Base-by-base conservation (phyloP, 2,888 invertebrate genomes). In the Portevinia maculata region DNA sequence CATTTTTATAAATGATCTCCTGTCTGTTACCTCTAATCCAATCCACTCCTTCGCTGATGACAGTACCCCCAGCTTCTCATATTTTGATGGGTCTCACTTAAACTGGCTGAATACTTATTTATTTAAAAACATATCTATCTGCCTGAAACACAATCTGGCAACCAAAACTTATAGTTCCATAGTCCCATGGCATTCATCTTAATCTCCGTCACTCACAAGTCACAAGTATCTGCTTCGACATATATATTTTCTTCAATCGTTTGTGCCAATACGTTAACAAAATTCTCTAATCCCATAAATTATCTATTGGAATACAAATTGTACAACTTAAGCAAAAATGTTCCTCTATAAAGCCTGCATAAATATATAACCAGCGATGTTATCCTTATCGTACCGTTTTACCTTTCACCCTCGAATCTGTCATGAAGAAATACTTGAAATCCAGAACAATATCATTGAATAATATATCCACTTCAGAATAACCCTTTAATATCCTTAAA, bases 401-500 rank as follows among this genome's bases (percentile, higher is more conserved):
- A 44, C 24, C 2, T 13, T 13, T 24, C 13, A 24, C 30, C 17
- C 19, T 9, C 19, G 13, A 46, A 19, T 6, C 11, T 32, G 28
- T 59, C 57, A 41, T n/a, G 19, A 19, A 11, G 19, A 28, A 41
- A 59, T 44, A 41, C 21, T 28, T 15, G 6, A 39, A 15, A 15
- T 7, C 41, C 21, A 11, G 44, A 19, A 19, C 30, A 41, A 44
- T 17, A 21, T 13, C 30, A 13, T 32, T 53, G 53, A 39, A 65
- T 39, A 64, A 64, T 64, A 30, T 52, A 64, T 64, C 52, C 64
- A 41, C 64, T 64, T 41, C 64, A 52, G 30, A 30, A 32, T 65
- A 67, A 55, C 53, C 67, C 67, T 44, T 53, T 67, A 69, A 69
- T 57, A 69, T 69, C 69, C 55, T 57, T 57, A 69, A 69, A 57